These are phyloP conservation scores for Pangasianodon hypophthalmus DNA, from an alignment of 2,113 vertebrate genomes.

Conservation along the genomic window DNA sequence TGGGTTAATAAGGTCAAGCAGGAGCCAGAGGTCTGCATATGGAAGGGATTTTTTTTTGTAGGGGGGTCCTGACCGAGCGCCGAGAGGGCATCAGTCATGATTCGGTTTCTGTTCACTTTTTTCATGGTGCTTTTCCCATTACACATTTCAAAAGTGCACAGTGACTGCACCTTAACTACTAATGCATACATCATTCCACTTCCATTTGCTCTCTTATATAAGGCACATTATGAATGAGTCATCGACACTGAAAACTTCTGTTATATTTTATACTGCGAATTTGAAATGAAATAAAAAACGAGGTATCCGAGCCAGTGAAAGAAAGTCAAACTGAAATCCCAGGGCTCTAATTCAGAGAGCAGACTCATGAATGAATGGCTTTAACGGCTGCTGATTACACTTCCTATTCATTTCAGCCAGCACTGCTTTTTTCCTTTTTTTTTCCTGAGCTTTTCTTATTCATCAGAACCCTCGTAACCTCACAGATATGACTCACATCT, in stretches of 20 bases:
- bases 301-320: not conserved
- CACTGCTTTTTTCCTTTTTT: not conserved
- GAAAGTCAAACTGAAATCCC: conserved; percentile 10
- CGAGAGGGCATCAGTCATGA: conserved; percentile 61
- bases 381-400: conserved; percentile 34
- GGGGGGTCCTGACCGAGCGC: conserved; percentile 44
- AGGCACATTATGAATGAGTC: conserved; percentile 6
- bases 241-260: not conserved
- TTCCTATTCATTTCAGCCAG: conserved; percentile 31
- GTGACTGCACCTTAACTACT: not conserved
- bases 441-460: conserved; percentile 26
- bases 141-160: not conserved
- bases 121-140: not conserved
- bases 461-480: not conserved
- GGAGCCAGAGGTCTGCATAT: conserved; percentile 75
- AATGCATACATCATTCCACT: not conserved
- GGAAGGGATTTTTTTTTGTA: conserved; percentile 75
- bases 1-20: conserved; percentile 77
- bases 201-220: not conserved
- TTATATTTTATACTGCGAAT: conserved; percentile 8
- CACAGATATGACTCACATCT: conserved; percentile 23
- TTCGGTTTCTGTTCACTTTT: conserved; percentile 5
- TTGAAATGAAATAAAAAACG: not conserved
- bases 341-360: conserved; percentile 19
- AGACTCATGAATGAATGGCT: conserved; percentile 30